These are phyloP conservation scores for Drosophila niveifrons DNA, from an alignment of 2,888 invertebrate genomes.

Conservation along the genomic window DNA sequence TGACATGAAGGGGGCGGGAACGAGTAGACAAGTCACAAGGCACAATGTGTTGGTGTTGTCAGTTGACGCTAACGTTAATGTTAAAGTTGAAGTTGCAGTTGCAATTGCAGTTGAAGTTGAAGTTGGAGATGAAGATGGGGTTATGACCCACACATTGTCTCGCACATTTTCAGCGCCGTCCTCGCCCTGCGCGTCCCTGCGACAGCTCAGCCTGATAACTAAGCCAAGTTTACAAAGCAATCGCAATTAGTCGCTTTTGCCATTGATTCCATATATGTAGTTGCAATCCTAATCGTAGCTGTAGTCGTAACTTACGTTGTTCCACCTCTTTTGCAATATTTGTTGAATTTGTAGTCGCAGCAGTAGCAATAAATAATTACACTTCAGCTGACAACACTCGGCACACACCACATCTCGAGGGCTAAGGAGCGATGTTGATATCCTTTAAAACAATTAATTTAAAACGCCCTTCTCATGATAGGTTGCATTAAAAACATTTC, in stretches of 20 bases:
- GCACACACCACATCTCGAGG: conserved; percentile 29
- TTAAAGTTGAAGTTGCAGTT: conserved; percentile 22
- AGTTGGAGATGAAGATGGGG: conserved; percentile 20
- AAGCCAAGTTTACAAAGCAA: conserved; percentile 55
- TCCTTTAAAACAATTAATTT: conserved; percentile 35
- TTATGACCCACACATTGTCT: conserved; percentile 51
- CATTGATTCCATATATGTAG: conserved; percentile 46
- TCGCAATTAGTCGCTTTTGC: conserved; percentile 65
- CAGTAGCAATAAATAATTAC: conserved; percentile 45
- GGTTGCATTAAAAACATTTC: background rate
- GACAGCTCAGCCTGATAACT: conserved; percentile 51
- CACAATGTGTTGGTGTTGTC: conserved; percentile 75
- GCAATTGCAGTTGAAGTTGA: conserved; percentile 13
- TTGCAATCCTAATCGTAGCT: conserved; percentile 20
- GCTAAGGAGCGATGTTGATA: conserved; percentile 23
- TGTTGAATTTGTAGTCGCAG: conserved; percentile 23
- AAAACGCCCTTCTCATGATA: conserved; percentile 12
- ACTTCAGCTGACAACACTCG: conserved; percentile 77
- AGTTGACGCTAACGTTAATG: conserved; percentile 42
- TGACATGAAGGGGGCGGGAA: conserved; percentile 1
- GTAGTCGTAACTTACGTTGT: conserved; percentile 2
- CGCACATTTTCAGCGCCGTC: conserved; percentile 67
- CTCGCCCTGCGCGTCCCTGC: conserved; percentile 39
- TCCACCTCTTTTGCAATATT: background rate
- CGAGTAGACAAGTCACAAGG: conserved; percentile 20